A percentile compares a stretch with the other conserved stretches of the same genome.
Evolutionary conservation across 2,797 vertebrate genomes (phyloP).

Genomic region (Amazona ochrocephala): DNA sequence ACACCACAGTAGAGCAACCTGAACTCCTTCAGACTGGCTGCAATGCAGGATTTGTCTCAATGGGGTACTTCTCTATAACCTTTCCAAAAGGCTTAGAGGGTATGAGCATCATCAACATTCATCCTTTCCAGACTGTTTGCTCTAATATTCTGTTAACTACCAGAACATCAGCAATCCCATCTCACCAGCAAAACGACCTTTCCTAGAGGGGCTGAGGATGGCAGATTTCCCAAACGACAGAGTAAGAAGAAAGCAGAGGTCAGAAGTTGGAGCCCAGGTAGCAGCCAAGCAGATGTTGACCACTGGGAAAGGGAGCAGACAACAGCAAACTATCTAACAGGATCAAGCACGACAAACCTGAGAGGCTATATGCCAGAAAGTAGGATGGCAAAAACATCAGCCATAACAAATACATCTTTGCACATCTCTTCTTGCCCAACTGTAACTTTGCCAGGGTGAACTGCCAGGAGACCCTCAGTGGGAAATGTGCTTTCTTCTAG

Average conservation of each 20-base stretch:
- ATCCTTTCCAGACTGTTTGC: neutral
- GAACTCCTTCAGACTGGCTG: neutral
- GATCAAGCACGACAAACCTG: neutral
- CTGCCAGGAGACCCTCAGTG: neutral
- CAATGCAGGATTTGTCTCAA: neutral
- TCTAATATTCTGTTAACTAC: neutral
- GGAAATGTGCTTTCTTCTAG: neutral
- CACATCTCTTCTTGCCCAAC: neutral
- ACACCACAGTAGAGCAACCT: neutral
- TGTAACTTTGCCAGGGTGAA: neutral
- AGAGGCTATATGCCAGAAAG: neutral
- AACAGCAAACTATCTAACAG: neutral
- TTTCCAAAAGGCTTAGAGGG: neutral
- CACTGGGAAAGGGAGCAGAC: fast-evolving
- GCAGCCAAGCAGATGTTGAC: fast-evolving
- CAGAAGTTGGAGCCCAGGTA: neutral
- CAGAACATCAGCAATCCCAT: neutral
- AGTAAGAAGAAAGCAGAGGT: neutral
- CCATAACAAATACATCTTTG: neutral
- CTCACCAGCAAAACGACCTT: neutral
- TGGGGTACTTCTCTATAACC: neutral
- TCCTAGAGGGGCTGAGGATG: neutral
- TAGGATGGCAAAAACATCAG: fast-evolving
- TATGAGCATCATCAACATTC: fast-evolving
- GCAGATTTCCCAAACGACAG: fast-evolving